Evolutionary conservation across 2,113 vertebrate genomes (phyloP).

Genomic region (Sinocyclocheilus anshuiensis): DNA sequence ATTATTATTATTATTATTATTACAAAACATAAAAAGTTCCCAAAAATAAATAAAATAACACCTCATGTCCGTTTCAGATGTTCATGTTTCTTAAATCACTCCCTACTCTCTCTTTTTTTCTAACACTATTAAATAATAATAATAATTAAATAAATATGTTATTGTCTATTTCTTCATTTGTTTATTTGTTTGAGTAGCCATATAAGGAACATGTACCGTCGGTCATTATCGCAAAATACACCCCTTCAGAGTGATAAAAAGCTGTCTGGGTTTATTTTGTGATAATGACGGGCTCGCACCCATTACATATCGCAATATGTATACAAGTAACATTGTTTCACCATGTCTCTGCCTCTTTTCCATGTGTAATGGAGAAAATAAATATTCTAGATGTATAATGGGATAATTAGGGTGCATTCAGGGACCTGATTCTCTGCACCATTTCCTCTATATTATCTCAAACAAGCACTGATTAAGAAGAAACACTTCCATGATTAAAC

Average conservation of each 20-base stretch:
- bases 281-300: neutral
- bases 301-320: neutral
- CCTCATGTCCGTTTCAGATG: no score
- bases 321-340: neutral
- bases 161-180: no score
- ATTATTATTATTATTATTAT: no score
- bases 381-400: neutral
- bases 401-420: conserved; percentile 26
- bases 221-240: neutral
- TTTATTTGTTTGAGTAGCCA: no score
- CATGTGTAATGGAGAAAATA: neutral
- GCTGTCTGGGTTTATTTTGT: neutral
- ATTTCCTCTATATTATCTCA: conserved; percentile 23
- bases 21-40: no score
- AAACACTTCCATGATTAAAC: conserved; percentile 4
- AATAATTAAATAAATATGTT: no score
- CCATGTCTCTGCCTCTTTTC: neutral
- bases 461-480: conserved; percentile 33
- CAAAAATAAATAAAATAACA: no score
- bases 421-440: conserved; percentile 18
- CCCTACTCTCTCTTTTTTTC: no score
- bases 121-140: no score
- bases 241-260: neutral
- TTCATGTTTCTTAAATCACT: no score
- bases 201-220: no score